phyloP scores from a whole-genome alignment of 2,888 invertebrate species.

The Dusona sp. region DNA sequence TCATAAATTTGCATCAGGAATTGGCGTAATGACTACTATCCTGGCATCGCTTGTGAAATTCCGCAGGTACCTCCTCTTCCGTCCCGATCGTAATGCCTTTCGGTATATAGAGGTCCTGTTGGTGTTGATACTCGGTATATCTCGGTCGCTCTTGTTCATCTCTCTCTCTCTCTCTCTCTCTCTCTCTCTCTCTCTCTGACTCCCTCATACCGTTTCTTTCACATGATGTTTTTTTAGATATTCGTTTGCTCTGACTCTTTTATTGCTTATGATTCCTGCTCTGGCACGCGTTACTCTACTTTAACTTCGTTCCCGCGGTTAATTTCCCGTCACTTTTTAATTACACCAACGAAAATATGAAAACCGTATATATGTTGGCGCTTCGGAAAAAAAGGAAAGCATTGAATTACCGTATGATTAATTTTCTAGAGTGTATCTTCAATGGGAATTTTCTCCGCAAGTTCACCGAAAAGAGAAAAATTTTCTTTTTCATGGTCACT shows the following conservation, averaged over 20 bases:
- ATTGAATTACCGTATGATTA: slow-evolving; percentile 19
- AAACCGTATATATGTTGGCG: not conserved
- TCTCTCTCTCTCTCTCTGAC: too few species aligned
- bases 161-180: slow-evolving; percentile 1
- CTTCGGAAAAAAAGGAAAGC: not conserved
- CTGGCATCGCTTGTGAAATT: slow-evolving; percentile 70
- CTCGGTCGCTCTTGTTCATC: slow-evolving; percentile 1
- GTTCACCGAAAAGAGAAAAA: not conserved
- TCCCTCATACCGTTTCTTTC: not conserved
- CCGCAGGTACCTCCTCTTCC: slow-evolving; percentile 38
- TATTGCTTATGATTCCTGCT: slow-evolving; percentile 62
- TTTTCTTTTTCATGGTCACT: not conserved
- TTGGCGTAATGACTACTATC: slow-evolving; percentile 78
- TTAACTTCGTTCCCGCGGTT: slow-evolving; percentile 40
- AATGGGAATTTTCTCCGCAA: not conserved
- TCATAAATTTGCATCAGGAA: slow-evolving; percentile 81
- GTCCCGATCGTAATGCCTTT: slow-evolving; percentile 67
- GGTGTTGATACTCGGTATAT: slow-evolving; percentile 61
- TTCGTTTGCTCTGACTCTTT: slow-evolving; percentile 56
- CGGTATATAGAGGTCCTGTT: slow-evolving; percentile 63
- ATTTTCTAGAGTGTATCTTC: not conserved
- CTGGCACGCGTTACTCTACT: slow-evolving; percentile 46
- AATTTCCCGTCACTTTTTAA: slow-evolving; percentile 45
- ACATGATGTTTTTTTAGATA: not conserved
- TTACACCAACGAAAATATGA: slow-evolving; percentile 1